Base-by-base conservation (phyloP, 2,113 vertebrate genomes). In the Erythrocebus patas region DNA sequence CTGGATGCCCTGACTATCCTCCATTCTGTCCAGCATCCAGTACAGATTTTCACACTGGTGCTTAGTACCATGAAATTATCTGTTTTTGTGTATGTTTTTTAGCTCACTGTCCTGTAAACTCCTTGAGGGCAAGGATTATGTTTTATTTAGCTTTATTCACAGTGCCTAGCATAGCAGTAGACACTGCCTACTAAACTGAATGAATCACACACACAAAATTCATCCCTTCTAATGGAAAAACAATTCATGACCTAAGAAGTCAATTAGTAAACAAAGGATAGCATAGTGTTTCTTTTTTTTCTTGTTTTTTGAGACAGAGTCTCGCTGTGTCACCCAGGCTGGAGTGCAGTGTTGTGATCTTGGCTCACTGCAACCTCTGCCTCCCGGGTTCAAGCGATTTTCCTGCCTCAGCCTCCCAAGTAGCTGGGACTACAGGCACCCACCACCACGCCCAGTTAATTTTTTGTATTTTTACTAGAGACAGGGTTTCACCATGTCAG, bases 211-310 rank as follows among this genome's bases (percentile, higher is more conserved):
- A 86, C 8, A 64, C 78, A 91, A 23, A 50, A 52, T 30, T 68
- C 64, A 89, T 91, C 87, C 25, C 27, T 91, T 85, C 90, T 91
- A 91, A 88, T 84, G 48, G 64, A 82, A 91, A 96, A 85, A 91
- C 40, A 80, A 89, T 48, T 93, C 81, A 93, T 1, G 1, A 8
- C 4, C 40, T 23, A 66, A n/a, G 23, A 75, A 68, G 75, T 73
- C 92, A 81, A 93, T 80, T 79, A 89, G 85, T 94, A 95, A 96
- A 93, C 11, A 27, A 92, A 57, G 9, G 17, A 45, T 20, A 93
- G 27, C 40, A 85, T 68, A 50, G 16, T 20, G 6, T 55, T 55
- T 55, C 18, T 55, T 55, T 55, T 55, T 20, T 55, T 55, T 55
- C 0, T 0, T 55, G 6, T 55, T 52, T 55, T 55, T 55, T 55